Base-by-base conservation (phyloP, 2,888 invertebrate species). In the Kryphioiulus occultus region DNA sequence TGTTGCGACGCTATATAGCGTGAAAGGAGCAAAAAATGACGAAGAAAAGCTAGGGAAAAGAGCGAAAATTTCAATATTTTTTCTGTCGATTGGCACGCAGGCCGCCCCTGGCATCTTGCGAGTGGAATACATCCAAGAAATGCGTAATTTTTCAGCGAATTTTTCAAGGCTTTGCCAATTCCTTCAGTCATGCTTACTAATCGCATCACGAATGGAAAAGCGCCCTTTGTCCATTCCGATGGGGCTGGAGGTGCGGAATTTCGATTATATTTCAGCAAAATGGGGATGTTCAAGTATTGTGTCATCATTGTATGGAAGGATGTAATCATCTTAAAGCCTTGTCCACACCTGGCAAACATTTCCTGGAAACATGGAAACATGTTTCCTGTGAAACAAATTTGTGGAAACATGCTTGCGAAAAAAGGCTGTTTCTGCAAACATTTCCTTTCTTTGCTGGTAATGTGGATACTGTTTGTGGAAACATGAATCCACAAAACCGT, bases 21-120 rank as follows among this genome's bases (percentile, higher is more conserved):
- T 30, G 78, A 78, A 78, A 26, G 30, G 26, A n/a, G 78, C 78
- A 78, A 78, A 47, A 53, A 78, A 78, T 78, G 78, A 78, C 17
- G 78, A 78, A 7, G 78, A 78, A 78, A 30, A 26, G 78, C n/a
- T n/a, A n/a, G 78, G 30, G 3, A 78, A 30, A 68, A 78, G 12
- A 78, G 30, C 3, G 78, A 78, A 78, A 19, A 53, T 78, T 78
- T 78, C 78, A 30, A 78, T 78, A 30, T 30, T 78, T 78, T 78
- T 78, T 68, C 53, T 53, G 19, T 53, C 59, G 22, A 59, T 59
- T 7, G 17, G 22, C 26, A 30, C 10, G 15, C 26, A 12, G 26
- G 26, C 2, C 26, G 78, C 78, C 78, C 30, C 1, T 30, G 30
- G 78, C 78, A 30, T 78, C 26, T 78, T 78, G 15, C 4, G 4